phyloP scores from a whole-genome alignment of 2,113 vertebrate genomes.

The Crotalus viridis region DNA sequence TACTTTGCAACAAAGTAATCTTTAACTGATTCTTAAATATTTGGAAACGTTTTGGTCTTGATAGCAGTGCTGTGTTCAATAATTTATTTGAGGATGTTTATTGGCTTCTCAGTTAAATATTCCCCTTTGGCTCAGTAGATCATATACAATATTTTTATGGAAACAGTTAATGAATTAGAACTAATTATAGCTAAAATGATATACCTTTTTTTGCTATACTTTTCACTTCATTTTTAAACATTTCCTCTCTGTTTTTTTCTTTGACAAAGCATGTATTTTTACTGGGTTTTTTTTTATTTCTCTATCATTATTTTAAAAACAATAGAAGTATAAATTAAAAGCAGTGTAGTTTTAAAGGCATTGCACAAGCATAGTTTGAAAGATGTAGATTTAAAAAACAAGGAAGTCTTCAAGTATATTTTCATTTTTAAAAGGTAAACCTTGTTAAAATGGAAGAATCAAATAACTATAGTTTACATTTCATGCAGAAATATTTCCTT shows the following conservation, averaged over 20 bases:
- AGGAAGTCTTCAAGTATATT: neutral
- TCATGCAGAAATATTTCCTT: constrained; percentile 21
- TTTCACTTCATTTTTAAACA: neutral
- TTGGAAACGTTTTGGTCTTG: neutral
- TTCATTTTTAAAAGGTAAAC: constrained; percentile 21
- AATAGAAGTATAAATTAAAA: neutral
- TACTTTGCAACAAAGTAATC: neutral
- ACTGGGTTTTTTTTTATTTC: neutral
- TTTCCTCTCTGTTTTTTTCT: neutral
- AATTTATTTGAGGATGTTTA: neutral
- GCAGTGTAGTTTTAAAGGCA: neutral
- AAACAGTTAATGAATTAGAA: neutral
- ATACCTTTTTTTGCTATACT: neutral
- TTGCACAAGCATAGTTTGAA: neutral
- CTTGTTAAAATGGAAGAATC: constrained; percentile 18
- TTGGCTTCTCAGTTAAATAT: neutral
- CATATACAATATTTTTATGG: neutral
- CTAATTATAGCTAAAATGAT: neutral
- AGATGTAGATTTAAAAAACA: constrained; percentile 4
- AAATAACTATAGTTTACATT: constrained; percentile 9
- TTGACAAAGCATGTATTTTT: neutral
- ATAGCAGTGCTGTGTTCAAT: neutral
- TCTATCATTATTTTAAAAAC: neutral
- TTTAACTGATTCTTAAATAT: neutral
- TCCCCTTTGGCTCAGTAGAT: neutral